Percentiles rank a stretch among this genome's conserved stretches.
phyloP scores from a whole-genome alignment of 2,113 vertebrate genomes.

The Microtus pennsylvanicus region DNA sequence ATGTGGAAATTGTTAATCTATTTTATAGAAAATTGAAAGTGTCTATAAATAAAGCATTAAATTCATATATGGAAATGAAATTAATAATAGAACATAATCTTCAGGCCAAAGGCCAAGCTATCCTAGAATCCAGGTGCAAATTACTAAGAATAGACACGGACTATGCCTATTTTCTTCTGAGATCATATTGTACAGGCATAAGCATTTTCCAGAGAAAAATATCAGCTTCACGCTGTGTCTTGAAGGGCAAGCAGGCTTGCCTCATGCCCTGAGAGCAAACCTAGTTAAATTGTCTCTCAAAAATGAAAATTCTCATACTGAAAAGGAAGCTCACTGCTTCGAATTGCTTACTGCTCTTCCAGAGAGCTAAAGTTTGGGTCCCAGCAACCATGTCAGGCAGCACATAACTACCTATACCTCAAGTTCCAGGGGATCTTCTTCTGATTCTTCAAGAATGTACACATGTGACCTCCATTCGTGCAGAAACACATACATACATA shows the following conservation, averaged over 20 bases:
- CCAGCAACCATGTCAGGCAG: not conserved
- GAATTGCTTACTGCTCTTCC: not conserved
- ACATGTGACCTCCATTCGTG: not conserved
- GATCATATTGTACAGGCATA: not conserved
- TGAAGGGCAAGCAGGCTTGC: not conserved
- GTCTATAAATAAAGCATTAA: not conserved
- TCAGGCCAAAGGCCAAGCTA: not conserved
- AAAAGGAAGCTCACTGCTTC: not conserved
- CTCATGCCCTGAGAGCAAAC: not conserved
- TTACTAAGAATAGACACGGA: not conserved
- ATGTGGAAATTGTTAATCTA: not conserved
- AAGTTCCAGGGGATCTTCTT: no score
- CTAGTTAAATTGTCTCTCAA: not conserved
- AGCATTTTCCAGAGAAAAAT: constrained; percentile 40
- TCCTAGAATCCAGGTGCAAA: not conserved
- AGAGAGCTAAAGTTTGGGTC: not conserved
- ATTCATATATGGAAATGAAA: constrained; percentile 26
- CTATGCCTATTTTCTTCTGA: not conserved
- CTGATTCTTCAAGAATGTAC: not conserved
- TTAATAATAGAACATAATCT: constrained; percentile 25
- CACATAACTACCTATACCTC: not conserved
- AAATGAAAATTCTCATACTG: constrained; percentile 11
- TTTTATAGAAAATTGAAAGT: not conserved
- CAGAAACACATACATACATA: not conserved
- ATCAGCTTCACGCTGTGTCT: not conserved